Percentiles rank a stretch among this genome's conserved stretches.
Conservation (phyloP, 2,113 vertebrate genomes). For the Budorcas taxicolor region DNA sequence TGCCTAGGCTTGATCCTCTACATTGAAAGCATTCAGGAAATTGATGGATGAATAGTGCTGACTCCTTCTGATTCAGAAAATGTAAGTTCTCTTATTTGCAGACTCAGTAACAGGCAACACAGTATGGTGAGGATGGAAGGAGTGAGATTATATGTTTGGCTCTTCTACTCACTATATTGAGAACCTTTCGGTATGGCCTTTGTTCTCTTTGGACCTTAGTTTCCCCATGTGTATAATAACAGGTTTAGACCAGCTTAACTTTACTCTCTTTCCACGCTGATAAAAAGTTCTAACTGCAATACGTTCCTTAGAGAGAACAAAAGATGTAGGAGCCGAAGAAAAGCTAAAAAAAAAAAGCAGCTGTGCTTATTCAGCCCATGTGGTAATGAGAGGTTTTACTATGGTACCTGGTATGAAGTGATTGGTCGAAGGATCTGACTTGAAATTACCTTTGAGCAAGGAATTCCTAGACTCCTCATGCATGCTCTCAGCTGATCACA, state of each 20-base stretch:
- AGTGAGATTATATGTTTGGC: background rate
- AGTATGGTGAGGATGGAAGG: background rate
- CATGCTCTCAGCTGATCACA: background rate
- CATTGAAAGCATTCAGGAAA: background rate
- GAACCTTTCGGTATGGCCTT: background rate
- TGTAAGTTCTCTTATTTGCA: background rate
- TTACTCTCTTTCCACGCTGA: background rate
- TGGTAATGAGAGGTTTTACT: background rate
- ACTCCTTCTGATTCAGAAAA: background rate
- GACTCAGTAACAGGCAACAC: background rate
- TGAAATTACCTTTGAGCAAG: background rate
- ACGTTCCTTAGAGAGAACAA: background rate
- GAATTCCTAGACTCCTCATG: background rate
- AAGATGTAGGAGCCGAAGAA: background rate
- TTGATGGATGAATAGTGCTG: background rate
- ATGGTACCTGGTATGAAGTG: background rate
- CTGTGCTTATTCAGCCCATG: background rate
- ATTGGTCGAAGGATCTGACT: background rate
- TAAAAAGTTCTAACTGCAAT: slow-evolving; percentile 1
- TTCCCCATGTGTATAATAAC: background rate
- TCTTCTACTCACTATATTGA: background rate
- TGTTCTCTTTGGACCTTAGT: background rate
- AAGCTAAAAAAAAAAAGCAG: background rate
- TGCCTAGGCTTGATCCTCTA: background rate
- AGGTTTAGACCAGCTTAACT: background rate